Conservation (phyloP, 2,888 invertebrate species). For the Aelia acuminata region DNA sequence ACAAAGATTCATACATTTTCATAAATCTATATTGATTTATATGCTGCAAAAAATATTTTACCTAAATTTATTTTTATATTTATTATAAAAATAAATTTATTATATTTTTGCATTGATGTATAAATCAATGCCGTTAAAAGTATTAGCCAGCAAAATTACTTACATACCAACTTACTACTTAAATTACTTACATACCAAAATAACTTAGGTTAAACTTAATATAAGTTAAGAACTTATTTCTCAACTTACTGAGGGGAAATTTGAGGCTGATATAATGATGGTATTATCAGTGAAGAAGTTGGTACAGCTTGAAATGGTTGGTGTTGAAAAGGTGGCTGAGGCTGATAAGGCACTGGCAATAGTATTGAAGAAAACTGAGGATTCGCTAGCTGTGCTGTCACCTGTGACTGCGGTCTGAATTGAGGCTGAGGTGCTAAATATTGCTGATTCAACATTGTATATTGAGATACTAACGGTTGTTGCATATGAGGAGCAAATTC, state of each 20-base stretch:
- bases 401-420: conserved; percentile 44
- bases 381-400: background rate
- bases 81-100: too few species aligned
- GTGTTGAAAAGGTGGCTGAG: conserved; percentile 18
- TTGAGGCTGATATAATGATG: conserved; percentile 51
- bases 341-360: background rate
- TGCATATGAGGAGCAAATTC: background rate
- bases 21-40: too few species aligned
- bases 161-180: too few species aligned
- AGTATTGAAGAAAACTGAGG: conserved; percentile 21
- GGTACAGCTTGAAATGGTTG: conserved; percentile 10
- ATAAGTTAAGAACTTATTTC: background rate
- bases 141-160: too few species aligned
- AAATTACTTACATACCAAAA: too few species aligned
- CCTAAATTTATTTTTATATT: too few species aligned
- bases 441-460: background rate
- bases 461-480: background rate
- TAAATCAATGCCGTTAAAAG: too few species aligned
- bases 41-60: too few species aligned
- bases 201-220: too few species aligned
- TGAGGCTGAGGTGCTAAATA: conserved; percentile 27
- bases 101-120: too few species aligned
- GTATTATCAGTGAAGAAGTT: background rate
- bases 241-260: conserved; percentile 41
- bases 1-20: too few species aligned